Evolutionary conservation across 2,113 vertebrate genomes (phyloP).

Genomic region (Actenoides lindsayi): DNA sequence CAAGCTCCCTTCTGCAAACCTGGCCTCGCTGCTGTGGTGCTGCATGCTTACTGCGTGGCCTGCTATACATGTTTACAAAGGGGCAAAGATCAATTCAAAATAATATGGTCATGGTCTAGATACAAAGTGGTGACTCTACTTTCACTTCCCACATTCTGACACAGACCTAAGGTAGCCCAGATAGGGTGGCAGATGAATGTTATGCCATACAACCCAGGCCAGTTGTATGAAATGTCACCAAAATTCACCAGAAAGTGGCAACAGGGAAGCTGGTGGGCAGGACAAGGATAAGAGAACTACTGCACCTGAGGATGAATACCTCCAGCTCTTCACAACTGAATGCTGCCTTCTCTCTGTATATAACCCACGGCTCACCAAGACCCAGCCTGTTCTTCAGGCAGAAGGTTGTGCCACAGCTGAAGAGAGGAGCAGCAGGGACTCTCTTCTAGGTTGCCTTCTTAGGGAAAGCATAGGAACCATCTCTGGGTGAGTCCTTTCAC

Average conservation of each 20-base stretch:
- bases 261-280: constrained; percentile 64
- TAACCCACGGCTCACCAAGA: constrained; percentile 61
- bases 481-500: not conserved
- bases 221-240: not conserved
- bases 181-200: not conserved
- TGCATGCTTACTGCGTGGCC: not conserved
- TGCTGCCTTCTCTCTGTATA: constrained; percentile 48
- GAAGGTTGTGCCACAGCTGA: constrained; percentile 70
- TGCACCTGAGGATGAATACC: not conserved
- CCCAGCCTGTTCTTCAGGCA: constrained; percentile 68
- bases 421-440: not conserved
- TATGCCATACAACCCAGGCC: not conserved
- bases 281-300: constrained; percentile 57
- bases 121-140: not conserved
- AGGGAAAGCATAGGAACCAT: not conserved
- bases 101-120: not conserved
- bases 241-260: constrained; percentile 69
- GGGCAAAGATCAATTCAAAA: not conserved
- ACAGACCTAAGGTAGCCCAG: not conserved
- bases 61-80: not conserved
- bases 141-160: not conserved
- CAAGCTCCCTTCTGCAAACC: not conserved
- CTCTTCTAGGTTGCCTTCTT: not conserved
- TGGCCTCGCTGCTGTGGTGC: not conserved
- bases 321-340: constrained; percentile 23